A percentile compares a stretch with the other conserved stretches of the same genome.
Conservation (phyloP, 2,888 invertebrate genomes). For the Eretmocerus hayati region DNA sequence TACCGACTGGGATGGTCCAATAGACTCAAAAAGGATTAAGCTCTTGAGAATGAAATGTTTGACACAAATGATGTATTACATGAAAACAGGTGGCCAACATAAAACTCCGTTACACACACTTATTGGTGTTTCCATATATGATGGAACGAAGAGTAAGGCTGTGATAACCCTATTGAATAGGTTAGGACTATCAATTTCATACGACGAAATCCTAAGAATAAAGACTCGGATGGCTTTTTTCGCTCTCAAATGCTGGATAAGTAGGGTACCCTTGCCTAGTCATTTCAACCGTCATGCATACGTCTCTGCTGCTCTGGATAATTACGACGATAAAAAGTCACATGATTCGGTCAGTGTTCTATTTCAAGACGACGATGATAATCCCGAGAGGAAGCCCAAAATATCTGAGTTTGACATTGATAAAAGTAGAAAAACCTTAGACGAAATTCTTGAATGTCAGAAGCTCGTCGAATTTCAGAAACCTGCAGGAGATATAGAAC, state of each 20-base stretch:
- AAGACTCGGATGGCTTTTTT: constrained; percentile 9
- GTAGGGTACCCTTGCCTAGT: constrained; percentile 6
- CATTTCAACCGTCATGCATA: constrained; percentile 8
- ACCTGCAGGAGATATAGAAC: no score
- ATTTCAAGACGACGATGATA: constrained; percentile 1
- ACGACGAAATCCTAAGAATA: constrained; percentile 12
- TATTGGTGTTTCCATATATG: constrained; percentile 6
- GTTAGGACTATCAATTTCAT: constrained; percentile 16
- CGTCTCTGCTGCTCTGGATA: constrained; percentile 13
- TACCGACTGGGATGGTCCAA: no score
- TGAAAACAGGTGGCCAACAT: constrained; percentile 8
- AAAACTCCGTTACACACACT: neutral
- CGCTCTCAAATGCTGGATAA: constrained; percentile 2
- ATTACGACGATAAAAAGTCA: constrained; percentile 14
- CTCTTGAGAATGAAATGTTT: constrained; percentile 11
- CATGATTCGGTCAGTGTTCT: constrained; percentile 13
- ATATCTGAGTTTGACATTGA: neutral
- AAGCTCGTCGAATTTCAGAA: neutral
- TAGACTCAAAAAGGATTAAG: no score
- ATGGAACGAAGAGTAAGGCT: constrained; percentile 7
- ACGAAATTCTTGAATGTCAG: neutral
- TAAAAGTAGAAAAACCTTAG: neutral
- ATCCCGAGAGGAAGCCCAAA: neutral
- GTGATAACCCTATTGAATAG: constrained; percentile 8
- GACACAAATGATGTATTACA: constrained; percentile 15